phyloP scores from a whole-genome alignment of 2,888 invertebrate genomes.

The Caenorhabditis plicata region DNA sequence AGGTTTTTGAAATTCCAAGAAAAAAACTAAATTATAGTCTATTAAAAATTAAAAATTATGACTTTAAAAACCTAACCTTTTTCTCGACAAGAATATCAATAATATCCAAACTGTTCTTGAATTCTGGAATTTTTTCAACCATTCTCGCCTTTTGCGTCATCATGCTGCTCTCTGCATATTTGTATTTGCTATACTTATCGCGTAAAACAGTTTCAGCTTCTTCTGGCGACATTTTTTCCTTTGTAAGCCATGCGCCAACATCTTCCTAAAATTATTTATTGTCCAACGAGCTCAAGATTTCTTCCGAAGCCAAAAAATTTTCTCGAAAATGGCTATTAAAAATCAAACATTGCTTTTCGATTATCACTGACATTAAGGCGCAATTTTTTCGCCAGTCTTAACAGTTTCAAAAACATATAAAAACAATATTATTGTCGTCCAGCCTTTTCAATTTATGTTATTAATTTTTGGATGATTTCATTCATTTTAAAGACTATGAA shows the following conservation, averaged over 20 bases:
- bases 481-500: too few relatives aligned
- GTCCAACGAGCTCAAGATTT: too few relatives aligned
- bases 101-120: conserved; percentile 72
- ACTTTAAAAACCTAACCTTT: conserved; percentile 14
- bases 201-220: conserved; percentile 42
- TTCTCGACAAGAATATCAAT: conserved; percentile 76
- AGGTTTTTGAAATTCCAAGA: too few relatives aligned
- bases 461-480: too few relatives aligned
- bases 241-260: conserved; percentile 38
- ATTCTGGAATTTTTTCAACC: conserved; percentile 50
- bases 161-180: conserved; percentile 44
- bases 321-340: too few relatives aligned
- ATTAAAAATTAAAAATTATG: conserved; percentile 14
- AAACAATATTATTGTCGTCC: too few relatives aligned
- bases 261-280: conserved; percentile 46
- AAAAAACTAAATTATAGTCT: conserved; percentile 67
- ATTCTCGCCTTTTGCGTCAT: conserved; percentile 24
- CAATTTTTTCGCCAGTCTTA: too few relatives aligned
- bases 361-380: too few relatives aligned
- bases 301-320: too few relatives aligned
- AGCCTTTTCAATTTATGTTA: too few relatives aligned
- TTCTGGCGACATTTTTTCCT: conserved; percentile 34
- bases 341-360: too few relatives aligned
- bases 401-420: too few relatives aligned
- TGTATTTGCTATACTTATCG: conserved; percentile 48